Base-by-base conservation (phyloP, 1,140 invertebrate species). In the Drosophila erecta region DNA sequence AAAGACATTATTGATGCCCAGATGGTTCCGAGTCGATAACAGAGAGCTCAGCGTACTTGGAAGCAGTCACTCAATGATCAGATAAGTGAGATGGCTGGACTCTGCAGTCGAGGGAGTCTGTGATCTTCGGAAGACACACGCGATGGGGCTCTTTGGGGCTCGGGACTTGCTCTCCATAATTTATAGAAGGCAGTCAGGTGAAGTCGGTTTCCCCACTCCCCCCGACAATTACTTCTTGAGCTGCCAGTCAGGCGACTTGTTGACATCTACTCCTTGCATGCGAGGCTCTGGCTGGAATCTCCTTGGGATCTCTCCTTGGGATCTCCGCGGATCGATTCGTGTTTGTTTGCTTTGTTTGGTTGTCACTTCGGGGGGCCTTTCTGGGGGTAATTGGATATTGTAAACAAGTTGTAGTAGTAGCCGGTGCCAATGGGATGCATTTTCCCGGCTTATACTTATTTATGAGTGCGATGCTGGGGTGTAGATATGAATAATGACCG, bases 1-100 rank as follows among this genome's bases (percentile, higher is more conserved):
- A 89, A 87, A 87, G 84, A 87, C 84, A 77, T 87, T 89, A 87
- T 87, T 87, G 84, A 87, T 87, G 84, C 84, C 72, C 84, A 76
- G 84, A 87, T 87, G 84, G 72, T 43, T 76, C 46, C 65, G 72
- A 66, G 60, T 65, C 74, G 79, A 87, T 87, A 87, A 89, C 60
- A 41, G 35, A 53, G 38, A 46, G 50, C 47, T 62, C 50, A 38
- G 51, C 53, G 47, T 62, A 65, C 66, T 56, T 38, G 59, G 62
- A 65, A 78, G 73, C 75, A 54, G 70, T 64, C 78, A 55, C 56
- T 58, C 78, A 81, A 59, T 76, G 75, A 78, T 78, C 75, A 78
- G 75, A 78, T 77, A 78, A 78, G 54, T 71, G 49, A 50, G 66
- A 61, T 55, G 58, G 38, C 43, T 56, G 57, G 62, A 57, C 38